These are phyloP conservation scores for Pangasius krempfi DNA, from an alignment of 2,797 vertebrate genomes.

Conservation along the genomic window DNA sequence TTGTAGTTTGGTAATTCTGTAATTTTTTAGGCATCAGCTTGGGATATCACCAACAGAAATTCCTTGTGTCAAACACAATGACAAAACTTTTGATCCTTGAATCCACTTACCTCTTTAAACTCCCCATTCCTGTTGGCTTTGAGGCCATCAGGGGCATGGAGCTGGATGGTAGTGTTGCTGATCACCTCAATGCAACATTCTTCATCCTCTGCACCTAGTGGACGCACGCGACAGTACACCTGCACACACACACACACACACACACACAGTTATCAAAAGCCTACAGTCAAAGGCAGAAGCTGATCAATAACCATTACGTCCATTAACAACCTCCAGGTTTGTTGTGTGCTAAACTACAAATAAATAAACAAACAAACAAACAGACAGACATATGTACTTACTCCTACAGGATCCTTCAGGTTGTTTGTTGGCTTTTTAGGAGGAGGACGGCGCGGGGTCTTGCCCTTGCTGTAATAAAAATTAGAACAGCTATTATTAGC, in stretches of 20 bases:
- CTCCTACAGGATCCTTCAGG: constrained; percentile 91
- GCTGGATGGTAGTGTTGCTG: constrained; percentile 84
- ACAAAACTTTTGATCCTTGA: not conserved
- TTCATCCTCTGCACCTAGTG: constrained; percentile 77
- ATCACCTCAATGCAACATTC: constrained; percentile 94
- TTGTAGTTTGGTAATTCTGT: not conserved
- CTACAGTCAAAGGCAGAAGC: not conserved
- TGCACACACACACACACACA: constrained; percentile 53
- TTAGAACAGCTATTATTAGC: not conserved
- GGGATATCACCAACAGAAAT: not conserved
- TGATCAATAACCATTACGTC: not conserved
- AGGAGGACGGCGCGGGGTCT: constrained; percentile 78
- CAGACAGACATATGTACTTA: constrained; percentile 68
- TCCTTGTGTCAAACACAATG: too few species aligned
- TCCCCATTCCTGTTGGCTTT: constrained; percentile 88
- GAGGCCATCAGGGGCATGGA: constrained; percentile 89
- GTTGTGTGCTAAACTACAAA: not conserved
- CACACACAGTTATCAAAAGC: not conserved
- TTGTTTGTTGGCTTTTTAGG: constrained; percentile 79
- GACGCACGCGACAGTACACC: constrained; percentile 93
- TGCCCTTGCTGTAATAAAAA: constrained; percentile 74
- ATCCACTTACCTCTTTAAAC: constrained; percentile 86
- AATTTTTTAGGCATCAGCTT: not conserved
- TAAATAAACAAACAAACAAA: not conserved
- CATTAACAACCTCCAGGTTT: not conserved